Evolutionary conservation across 2,888 invertebrate genomes (phyloP).

Genomic region (Hesperia comma): DNA sequence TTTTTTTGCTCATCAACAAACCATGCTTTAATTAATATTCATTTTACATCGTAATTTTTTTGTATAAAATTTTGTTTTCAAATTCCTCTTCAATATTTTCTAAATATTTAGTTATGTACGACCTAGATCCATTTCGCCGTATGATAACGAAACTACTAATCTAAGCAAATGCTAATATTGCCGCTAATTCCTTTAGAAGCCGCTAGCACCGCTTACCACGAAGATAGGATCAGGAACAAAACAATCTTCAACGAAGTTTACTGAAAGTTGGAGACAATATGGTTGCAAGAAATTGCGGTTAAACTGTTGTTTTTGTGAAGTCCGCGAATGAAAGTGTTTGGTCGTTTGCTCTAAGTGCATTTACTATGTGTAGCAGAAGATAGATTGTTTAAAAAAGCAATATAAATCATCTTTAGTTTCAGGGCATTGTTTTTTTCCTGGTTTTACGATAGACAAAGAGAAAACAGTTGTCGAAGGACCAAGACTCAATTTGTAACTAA

Average conservation of each 20-base stretch:
- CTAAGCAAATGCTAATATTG: not conserved
- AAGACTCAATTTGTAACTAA: too few species aligned
- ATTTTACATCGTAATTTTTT: too few species aligned
- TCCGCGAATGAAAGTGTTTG: conserved; percentile 17
- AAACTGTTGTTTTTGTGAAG: conserved; percentile 17
- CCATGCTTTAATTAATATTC: too few species aligned
- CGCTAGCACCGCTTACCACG: not conserved
- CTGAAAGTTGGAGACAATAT: conserved; percentile 23
- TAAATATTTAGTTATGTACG: not conserved
- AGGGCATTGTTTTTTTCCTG: too few species aligned
- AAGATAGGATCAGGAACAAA: conserved; percentile 9
- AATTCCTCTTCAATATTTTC: not conserved
- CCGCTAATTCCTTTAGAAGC: conserved; percentile 1
- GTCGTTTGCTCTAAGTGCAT: conserved; percentile 20
- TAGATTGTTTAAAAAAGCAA: too few species aligned
- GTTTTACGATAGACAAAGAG: too few species aligned
- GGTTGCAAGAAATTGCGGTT: conserved; percentile 11
- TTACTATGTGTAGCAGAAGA: not conserved
- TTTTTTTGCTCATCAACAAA: too few species aligned
- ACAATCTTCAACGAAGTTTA: conserved; percentile 8
- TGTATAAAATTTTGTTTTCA: too few species aligned
- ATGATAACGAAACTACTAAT: not conserved
- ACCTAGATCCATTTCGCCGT: not conserved
- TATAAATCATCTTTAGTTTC: too few species aligned
- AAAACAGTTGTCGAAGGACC: too few species aligned